These are phyloP conservation scores for Apodemus sylvaticus DNA, from an alignment of 2,113 vertebrate species.

Conservation along the genomic window DNA sequence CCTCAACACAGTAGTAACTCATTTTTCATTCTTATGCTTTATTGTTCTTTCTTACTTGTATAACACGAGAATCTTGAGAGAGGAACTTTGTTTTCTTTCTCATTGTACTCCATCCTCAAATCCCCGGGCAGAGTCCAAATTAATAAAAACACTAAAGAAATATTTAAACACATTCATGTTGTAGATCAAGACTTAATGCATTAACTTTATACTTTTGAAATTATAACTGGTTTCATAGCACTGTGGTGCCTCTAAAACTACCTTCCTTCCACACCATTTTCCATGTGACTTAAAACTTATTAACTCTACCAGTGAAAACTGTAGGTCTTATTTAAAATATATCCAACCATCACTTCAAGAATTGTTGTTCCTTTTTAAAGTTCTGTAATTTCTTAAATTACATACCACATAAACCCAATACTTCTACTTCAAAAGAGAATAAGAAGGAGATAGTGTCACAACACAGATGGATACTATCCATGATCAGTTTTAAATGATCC, in stretches of 20 bases:
- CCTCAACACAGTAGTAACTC: neutral
- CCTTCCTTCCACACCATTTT: neutral
- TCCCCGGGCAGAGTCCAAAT: neutral
- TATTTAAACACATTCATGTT: neutral
- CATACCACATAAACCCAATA: neutral
- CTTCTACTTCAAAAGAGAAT: neutral
- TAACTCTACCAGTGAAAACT: neutral
- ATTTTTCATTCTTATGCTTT: neutral
- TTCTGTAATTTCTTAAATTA: neutral
- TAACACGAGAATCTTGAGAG: neutral
- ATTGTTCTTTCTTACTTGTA: conserved; percentile 7
- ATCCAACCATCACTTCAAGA: neutral
- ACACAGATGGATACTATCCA: neutral
- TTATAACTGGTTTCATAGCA: neutral
- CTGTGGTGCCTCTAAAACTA: neutral
- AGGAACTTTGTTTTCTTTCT: neutral
- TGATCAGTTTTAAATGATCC: neutral
- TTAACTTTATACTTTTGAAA: neutral
- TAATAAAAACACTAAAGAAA: neutral
- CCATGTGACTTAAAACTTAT: neutral
- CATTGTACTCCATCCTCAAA: no score
- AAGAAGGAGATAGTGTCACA: neutral
- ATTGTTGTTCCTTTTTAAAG: conserved; percentile 16
- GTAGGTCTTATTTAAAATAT: conserved; percentile 32
- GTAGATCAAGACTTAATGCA: neutral